These are phyloP conservation scores for Amblyopsis rosae DNA, from an alignment of 2,113 vertebrate species.

Conservation along the genomic window DNA sequence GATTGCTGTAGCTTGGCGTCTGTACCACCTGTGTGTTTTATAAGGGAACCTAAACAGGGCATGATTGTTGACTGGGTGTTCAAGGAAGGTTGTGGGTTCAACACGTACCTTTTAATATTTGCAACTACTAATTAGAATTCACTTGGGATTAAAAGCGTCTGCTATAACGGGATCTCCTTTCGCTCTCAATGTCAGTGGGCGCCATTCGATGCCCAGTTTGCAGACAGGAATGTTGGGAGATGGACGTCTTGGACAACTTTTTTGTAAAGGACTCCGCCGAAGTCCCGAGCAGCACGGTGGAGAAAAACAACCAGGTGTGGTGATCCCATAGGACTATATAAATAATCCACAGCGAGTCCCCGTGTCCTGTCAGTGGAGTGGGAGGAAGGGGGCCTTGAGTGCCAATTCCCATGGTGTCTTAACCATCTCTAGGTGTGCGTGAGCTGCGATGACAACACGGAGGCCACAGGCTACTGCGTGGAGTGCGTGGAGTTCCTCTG, in stretches of 20 bases:
- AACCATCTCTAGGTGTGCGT: constrained; percentile 85
- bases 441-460: constrained; percentile 97
- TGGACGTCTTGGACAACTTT: constrained; percentile 96
- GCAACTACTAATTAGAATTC: too few species aligned
- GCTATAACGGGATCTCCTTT: background rate
- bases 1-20: background rate
- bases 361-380: background rate
- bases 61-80: too few species aligned
- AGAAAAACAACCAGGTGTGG: constrained; percentile 95
- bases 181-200: constrained; percentile 75
- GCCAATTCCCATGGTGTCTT: constrained; percentile 2
- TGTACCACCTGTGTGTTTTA: background rate
- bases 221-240: constrained; percentile 94
- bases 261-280: constrained; percentile 98
- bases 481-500: constrained; percentile 95
- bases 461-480: constrained; percentile 92
- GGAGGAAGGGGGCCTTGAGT: background rate
- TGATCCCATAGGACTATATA: background rate
- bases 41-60: too few species aligned
- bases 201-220: constrained; percentile 95
- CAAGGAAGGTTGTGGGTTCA: too few species aligned
- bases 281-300: constrained; percentile 97
- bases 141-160: too few species aligned
- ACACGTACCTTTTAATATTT: too few species aligned
- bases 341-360: too few species aligned